These are phyloP conservation scores for Microtus agrestis DNA, from an alignment of 2,797 vertebrate genomes.

Conservation along the genomic window DNA sequence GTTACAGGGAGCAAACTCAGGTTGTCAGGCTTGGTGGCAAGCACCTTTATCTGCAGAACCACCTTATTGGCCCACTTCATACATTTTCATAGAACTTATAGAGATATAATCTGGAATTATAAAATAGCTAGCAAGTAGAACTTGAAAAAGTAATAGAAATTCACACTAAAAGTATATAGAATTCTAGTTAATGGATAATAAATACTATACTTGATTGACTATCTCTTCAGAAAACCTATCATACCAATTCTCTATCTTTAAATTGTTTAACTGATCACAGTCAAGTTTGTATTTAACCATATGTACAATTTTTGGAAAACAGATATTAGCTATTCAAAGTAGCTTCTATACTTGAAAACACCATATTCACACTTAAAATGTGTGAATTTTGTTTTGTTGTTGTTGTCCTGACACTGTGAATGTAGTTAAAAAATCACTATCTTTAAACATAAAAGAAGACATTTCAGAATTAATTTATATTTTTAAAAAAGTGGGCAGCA, in stretches of 20 bases:
- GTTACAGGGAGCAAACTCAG: background rate
- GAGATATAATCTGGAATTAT: background rate
- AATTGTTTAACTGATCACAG: background rate
- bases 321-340: background rate
- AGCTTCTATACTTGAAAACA: background rate
- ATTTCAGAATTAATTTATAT: background rate
- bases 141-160: background rate
- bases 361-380: background rate
- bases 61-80: background rate
- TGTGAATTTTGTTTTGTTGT: background rate
- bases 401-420: background rate
- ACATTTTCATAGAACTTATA: background rate
- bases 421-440: background rate
- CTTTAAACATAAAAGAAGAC: background rate
- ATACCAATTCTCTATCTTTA: background rate
- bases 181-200: background rate
- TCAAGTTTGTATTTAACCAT: background rate
- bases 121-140: background rate
- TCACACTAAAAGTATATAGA: background rate
- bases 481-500: background rate
- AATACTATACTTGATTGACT: background rate
- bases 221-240: background rate
- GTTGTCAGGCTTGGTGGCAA: background rate
- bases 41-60: background rate
- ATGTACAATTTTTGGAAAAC: background rate